Evolutionary conservation across 2,113 vertebrate genomes (phyloP).

Genomic region (Felis chaus): DNA sequence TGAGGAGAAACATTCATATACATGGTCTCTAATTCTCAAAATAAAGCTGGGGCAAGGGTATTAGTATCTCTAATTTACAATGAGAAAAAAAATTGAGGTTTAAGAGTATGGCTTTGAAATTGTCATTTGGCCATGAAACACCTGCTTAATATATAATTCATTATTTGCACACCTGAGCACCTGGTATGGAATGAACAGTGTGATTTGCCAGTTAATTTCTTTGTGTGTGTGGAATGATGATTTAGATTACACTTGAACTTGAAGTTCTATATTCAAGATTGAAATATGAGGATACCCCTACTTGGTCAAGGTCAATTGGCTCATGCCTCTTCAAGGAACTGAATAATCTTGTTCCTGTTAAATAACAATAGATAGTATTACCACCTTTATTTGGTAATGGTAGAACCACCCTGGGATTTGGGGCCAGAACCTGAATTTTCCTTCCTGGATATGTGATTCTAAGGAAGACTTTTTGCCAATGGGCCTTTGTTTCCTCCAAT

Average conservation of each 20-base stretch:
- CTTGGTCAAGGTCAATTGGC: neutral
- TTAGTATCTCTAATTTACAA: neutral
- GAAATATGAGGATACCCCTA: neutral
- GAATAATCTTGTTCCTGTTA: neutral
- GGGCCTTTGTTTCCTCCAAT: neutral
- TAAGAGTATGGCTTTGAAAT: neutral
- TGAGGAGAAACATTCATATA: neutral
- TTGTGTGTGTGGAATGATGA: neutral
- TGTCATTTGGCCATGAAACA: neutral
- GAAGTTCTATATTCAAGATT: neutral
- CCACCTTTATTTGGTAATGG: neutral
- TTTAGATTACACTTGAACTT: neutral
- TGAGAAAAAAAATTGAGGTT: neutral
- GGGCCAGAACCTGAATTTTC: neutral
- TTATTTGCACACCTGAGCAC: neutral
- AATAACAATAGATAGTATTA: neutral
- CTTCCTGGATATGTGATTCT: neutral
- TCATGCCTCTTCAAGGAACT: neutral
- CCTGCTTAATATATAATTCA: neutral
- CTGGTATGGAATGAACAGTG: neutral
- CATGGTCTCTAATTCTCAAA: constrained; percentile 1
- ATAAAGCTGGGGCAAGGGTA: neutral
- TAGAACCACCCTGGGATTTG: neutral
- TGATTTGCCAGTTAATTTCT: neutral
- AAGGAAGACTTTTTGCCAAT: neutral